Conservation (phyloP, 2,888 invertebrate genomes). For the Horisme vitalbata region DNA sequence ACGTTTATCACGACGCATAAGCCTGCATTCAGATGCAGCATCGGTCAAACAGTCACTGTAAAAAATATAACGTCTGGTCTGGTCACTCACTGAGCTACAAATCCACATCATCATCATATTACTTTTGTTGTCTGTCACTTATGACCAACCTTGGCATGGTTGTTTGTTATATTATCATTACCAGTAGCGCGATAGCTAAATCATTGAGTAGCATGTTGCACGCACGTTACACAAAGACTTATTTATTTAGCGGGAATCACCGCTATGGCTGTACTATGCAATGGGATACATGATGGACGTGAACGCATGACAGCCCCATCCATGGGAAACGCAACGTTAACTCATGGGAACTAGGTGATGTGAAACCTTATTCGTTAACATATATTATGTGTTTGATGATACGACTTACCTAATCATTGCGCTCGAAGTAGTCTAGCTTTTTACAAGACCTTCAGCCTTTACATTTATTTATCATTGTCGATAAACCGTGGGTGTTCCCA, state of each 20-base stretch:
- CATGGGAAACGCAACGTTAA: slow-evolving; percentile 59
- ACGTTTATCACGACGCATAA: slow-evolving; percentile 41
- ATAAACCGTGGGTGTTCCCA: slow-evolving; percentile 48
- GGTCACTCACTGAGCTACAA: not conserved
- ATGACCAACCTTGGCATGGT: slow-evolving; percentile 33
- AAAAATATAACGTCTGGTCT: too few relatives aligned
- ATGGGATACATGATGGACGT: slow-evolving; percentile 43
- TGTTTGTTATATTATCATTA: slow-evolving; percentile 34
- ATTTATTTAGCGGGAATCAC: slow-evolving; percentile 60
- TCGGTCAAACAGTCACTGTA: slow-evolving; percentile 5
- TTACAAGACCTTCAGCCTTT: slow-evolving; percentile 34
- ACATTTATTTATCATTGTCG: slow-evolving; percentile 54
- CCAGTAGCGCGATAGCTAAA: slow-evolving; percentile 17
- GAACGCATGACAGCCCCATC: slow-evolving; percentile 56
- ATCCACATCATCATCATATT: too few relatives aligned
- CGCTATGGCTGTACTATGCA: slow-evolving; percentile 43
- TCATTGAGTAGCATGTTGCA: slow-evolving; percentile 36
- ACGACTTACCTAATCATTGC: slow-evolving; percentile 42
- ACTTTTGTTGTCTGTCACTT: not conserved
- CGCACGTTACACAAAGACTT: slow-evolving; percentile 38
- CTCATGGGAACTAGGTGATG: slow-evolving; percentile 63
- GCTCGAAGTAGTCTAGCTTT: slow-evolving; percentile 34
- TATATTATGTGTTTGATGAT: slow-evolving; percentile 39
- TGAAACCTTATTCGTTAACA: slow-evolving; percentile 41
- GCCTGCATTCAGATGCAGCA: slow-evolving; percentile 29